These are phyloP conservation scores for Asobara japonica DNA, from an alignment of 1,140 invertebrate species.

Conservation along the genomic window DNA sequence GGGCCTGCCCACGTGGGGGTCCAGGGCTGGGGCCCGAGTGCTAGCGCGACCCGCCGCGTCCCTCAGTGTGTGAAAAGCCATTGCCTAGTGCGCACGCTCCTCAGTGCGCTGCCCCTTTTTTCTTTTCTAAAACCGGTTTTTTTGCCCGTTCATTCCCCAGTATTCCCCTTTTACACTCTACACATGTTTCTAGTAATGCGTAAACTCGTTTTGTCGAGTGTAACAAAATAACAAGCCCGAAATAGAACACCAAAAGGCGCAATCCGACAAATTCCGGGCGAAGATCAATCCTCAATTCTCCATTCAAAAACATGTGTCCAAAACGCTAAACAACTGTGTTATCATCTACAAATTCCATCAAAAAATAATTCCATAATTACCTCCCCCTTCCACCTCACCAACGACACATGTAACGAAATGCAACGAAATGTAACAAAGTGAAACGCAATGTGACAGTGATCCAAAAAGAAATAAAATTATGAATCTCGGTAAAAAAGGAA, in stretches of 20 bases:
- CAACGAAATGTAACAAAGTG: no score
- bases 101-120: neutral
- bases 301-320: neutral
- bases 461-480: no score
- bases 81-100: neutral
- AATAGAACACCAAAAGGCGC: neutral
- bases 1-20: conserved; percentile 13
- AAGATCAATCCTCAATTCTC: neutral
- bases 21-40: conserved; percentile 2
- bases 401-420: no score
- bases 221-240: neutral
- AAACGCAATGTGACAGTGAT: no score
- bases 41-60: neutral
- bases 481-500: no score
- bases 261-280: neutral
- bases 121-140: neutral
- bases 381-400: no score
- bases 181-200: no score
- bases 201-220: neutral
- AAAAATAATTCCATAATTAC: no score
- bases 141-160: neutral
- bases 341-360: no score
- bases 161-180: no score
- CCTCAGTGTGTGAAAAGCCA: neutral
- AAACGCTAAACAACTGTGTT: no score